Conservation (phyloP, 2,888 invertebrate genomes). For the Ischnus inquisitorius region DNA sequence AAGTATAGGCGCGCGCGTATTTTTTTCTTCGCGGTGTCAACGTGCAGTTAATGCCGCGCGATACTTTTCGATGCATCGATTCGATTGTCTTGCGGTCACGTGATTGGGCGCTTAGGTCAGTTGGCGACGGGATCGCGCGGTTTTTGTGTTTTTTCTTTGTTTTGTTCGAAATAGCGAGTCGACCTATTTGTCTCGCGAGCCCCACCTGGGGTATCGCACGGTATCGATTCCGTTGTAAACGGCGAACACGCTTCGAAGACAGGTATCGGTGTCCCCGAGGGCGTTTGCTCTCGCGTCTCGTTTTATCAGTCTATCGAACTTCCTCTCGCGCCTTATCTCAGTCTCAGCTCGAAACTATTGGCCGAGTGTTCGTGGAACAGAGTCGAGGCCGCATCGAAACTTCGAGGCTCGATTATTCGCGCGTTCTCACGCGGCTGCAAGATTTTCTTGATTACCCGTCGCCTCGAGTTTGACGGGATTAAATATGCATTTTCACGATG, state of each 20-base stretch:
- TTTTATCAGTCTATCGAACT: conserved; percentile 13
- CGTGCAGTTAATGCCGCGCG: background rate
- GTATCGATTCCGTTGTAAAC: conserved; percentile 78
- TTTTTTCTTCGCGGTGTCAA: background rate
- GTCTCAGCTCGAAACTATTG: background rate
- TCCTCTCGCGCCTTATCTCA: background rate
- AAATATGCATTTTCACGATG: background rate
- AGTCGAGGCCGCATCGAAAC: background rate
- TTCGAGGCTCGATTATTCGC: background rate
- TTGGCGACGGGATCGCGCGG: background rate
- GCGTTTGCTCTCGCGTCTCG: conserved; percentile 43
- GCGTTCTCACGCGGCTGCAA: background rate
- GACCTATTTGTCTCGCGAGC: conserved; percentile 64
- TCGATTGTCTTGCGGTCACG: background rate
- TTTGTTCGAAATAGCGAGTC: conserved; percentile 24
- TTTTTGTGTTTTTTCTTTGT: background rate
- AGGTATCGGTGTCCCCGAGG: conserved; percentile 51
- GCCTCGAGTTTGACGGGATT: background rate
- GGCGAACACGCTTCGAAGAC: conserved; percentile 69
- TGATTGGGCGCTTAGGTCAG: background rate
- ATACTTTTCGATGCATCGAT: background rate
- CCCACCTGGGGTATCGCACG: conserved; percentile 71
- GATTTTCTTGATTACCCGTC: background rate
- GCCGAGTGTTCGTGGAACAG: background rate
- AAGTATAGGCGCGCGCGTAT: background rate